phyloP scores from a whole-genome alignment of 1,140 invertebrate genomes.

The Papilio xuthus region DNA sequence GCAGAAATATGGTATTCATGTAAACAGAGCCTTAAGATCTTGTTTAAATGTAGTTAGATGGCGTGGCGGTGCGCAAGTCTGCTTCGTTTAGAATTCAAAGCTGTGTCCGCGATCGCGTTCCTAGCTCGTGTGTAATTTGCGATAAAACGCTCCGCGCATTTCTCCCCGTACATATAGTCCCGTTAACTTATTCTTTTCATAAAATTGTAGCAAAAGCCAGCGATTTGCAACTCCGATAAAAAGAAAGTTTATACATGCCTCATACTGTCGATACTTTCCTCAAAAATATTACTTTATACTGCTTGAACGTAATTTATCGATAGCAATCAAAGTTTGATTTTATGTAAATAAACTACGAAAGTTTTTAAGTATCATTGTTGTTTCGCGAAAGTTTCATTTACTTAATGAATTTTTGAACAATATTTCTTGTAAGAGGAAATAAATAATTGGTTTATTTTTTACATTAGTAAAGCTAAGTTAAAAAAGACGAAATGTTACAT shows the following conservation, averaged over 20 bases:
- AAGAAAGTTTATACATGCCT: constrained; percentile 26
- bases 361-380: background rate
- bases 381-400: constrained; percentile 3
- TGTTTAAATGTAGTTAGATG: constrained; percentile 8
- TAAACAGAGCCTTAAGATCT: background rate
- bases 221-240: constrained; percentile 24
- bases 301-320: constrained; percentile 1
- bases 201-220: constrained; percentile 5
- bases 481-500: too few relatives aligned
- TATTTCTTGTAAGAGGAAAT: background rate
- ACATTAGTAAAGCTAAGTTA: too few relatives aligned
- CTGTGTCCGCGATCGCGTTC: constrained; percentile 24
- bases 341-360: background rate
- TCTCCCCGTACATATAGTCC: constrained; percentile 26
- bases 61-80: background rate
- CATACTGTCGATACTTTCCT: background rate
- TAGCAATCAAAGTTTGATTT: constrained; percentile 6
- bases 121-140: constrained; percentile 28
- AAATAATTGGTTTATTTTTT: background rate
- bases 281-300: background rate
- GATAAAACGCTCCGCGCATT: constrained; percentile 27
- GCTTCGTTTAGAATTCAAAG: constrained; percentile 35
- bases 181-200: constrained; percentile 30
- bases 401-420: background rate
- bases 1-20: background rate